phyloP scores from a whole-genome alignment of 2,888 invertebrate species.

The Tenodera sinensis region DNA sequence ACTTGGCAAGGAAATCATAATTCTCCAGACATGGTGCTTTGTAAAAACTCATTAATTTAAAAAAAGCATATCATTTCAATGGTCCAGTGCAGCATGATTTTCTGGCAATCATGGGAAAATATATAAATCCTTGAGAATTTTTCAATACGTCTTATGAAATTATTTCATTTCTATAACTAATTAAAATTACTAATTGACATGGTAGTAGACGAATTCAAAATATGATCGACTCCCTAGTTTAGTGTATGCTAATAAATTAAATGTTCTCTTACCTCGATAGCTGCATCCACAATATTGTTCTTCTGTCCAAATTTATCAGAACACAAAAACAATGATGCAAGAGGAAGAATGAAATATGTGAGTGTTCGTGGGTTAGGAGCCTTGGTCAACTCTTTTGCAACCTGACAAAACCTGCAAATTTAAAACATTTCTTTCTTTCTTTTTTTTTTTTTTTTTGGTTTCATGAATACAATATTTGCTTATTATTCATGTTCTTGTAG shows the following conservation, averaged over 20 bases:
- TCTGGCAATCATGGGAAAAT: too few species aligned
- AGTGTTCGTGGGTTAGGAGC: conserved; percentile 65
- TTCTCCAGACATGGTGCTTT: too few species aligned
- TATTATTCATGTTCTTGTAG: too few species aligned
- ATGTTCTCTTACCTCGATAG: conserved; percentile 58
- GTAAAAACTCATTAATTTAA: too few species aligned
- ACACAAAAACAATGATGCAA: conserved; percentile 76
- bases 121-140: neutral
- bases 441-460: too few species aligned
- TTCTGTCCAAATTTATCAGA: conserved; percentile 72
- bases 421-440: neutral
- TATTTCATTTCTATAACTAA: neutral
- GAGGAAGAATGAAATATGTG: conserved; percentile 80
- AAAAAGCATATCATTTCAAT: too few species aligned
- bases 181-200: neutral
- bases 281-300: conserved; percentile 77
- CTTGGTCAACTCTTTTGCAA: conserved; percentile 58
- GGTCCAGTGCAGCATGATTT: too few species aligned
- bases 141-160: neutral
- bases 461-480: too few species aligned
- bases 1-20: too few species aligned
- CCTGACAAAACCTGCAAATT: conserved; percentile 54
- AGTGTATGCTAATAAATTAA: neutral
- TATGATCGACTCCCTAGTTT: too few species aligned
- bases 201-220: too few species aligned